Evolutionary conservation across 1,140 invertebrate genomes (phyloP).

Genomic region (Eulimnadia texana): DNA sequence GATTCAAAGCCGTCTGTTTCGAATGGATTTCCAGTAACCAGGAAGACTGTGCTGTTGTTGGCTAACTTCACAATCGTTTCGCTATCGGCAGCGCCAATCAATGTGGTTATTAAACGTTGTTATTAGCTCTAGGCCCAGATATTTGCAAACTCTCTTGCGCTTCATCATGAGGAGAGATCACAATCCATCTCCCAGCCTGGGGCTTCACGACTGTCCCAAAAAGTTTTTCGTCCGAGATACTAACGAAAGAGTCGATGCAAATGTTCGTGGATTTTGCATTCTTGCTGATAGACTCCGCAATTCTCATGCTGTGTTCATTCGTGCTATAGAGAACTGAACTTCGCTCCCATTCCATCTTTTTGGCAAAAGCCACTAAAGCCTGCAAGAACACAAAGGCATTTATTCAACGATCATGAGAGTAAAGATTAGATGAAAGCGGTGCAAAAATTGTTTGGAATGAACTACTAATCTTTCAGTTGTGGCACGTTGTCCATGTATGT

Average conservation of each 20-base stretch:
- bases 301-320: slow-evolving; percentile 23
- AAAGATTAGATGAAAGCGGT: no score
- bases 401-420: no score
- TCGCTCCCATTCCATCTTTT: slow-evolving; percentile 27
- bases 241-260: slow-evolving; percentile 18
- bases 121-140: slow-evolving; percentile 2
- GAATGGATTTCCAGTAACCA: background rate
- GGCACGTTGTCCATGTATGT: no score
- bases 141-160: background rate
- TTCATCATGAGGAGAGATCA: no score
- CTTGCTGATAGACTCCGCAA: slow-evolving; percentile 23
- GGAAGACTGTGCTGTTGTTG: background rate
- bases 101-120: background rate
- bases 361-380: slow-evolving; percentile 24
- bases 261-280: slow-evolving; percentile 14
- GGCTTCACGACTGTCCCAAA: no score
- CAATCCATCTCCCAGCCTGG: background rate
- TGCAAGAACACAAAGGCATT: slow-evolving; percentile 14
- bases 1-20: slow-evolving; percentile 11
- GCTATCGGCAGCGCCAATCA: background rate
- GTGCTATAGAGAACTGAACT: slow-evolving; percentile 26
- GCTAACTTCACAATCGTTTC: no score
- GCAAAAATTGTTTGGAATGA: no score
- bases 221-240: slow-evolving; percentile 16
- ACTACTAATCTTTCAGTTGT: no score